Evolutionary conservation across 2,888 invertebrate species (phyloP).

Genomic region (Caenorhabditis sp.): DNA sequence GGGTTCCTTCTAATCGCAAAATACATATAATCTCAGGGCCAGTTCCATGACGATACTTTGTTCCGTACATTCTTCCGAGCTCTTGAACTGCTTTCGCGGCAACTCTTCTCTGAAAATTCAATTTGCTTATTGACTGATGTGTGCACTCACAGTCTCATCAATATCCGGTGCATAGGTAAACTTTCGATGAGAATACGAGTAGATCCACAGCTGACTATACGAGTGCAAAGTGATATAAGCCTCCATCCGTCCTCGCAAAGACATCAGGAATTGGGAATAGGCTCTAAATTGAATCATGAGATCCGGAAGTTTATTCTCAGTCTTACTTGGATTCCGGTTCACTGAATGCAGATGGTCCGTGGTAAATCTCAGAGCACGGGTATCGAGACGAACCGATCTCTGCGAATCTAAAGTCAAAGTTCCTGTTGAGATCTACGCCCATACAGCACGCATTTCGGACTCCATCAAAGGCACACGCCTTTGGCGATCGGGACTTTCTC

Average conservation of each 20-base stretch:
- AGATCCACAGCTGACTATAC: conserved; percentile 81
- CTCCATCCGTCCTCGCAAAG: conserved; percentile 73
- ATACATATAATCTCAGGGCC: conserved; percentile 83
- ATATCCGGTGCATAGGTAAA: conserved; percentile 80
- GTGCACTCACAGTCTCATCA: conserved; percentile 79
- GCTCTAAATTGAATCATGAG: too few species aligned
- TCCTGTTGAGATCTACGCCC: conserved; percentile 81
- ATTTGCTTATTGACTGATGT: background rate
- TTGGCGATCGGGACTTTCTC: conserved; percentile 78
- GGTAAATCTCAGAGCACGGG: conserved; percentile 82
- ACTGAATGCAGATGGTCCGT: conserved; percentile 80
- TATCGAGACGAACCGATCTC: conserved; percentile 80
- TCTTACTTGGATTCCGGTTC: conserved; percentile 79
- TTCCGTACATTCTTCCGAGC: conserved; percentile 80
- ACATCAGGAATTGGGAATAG: conserved; percentile 75
- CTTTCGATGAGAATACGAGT: conserved; percentile 80
- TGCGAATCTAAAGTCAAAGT: conserved; percentile 80
- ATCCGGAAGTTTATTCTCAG: too few species aligned
- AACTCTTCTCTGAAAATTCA: conserved; percentile 76
- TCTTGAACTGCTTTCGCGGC: conserved; percentile 78
- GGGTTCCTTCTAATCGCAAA: too few species aligned
- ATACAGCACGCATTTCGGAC: conserved; percentile 75
- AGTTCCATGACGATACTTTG: conserved; percentile 80
- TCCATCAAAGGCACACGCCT: conserved; percentile 74
- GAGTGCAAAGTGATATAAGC: conserved; percentile 82